Evolutionary conservation across 2,113 vertebrate species (phyloP).

Genomic region (Trematomus loennbergii): DNA sequence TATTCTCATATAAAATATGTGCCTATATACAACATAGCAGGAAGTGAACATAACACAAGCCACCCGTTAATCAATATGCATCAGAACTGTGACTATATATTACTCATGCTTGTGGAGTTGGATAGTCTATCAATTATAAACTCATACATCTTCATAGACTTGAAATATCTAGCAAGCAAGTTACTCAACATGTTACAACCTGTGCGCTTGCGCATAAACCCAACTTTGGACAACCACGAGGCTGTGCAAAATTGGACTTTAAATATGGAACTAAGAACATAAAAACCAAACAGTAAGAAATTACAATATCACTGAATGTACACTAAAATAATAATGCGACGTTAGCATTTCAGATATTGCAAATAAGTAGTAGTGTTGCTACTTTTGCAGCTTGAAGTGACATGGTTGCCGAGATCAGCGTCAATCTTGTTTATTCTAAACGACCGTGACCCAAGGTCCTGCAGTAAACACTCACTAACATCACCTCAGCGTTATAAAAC

Average conservation of each 20-base stretch:
- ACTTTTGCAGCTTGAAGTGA: constrained; percentile 23
- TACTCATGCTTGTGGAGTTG: neutral
- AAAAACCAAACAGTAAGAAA: too few relatives aligned
- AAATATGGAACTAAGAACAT: too few relatives aligned
- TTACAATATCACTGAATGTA: accelerated
- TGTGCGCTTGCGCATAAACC: constrained; percentile 37
- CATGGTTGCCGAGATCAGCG: constrained; percentile 14
- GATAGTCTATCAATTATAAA: neutral
- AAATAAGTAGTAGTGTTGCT: too few relatives aligned
- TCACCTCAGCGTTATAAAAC: accelerated
- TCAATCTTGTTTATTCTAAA: constrained; percentile 7
- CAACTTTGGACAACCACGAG: constrained; percentile 23
- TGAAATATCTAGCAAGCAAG: neutral
- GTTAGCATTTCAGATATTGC: neutral
- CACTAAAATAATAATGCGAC: neutral
- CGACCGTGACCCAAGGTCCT: constrained; percentile 57
- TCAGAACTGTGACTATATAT: neutral
- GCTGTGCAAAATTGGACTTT: neutral
- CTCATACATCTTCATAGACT: neutral
- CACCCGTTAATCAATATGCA: neutral
- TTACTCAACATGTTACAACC: neutral
- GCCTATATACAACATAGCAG: neutral
- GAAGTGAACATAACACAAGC: neutral
- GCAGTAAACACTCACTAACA: neutral
- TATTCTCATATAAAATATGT: neutral